A percentile compares a stretch with the other conserved stretches of the same genome.
phyloP scores from a whole-genome alignment of 2,888 invertebrate species.

The Habroteleia sp. region DNA sequence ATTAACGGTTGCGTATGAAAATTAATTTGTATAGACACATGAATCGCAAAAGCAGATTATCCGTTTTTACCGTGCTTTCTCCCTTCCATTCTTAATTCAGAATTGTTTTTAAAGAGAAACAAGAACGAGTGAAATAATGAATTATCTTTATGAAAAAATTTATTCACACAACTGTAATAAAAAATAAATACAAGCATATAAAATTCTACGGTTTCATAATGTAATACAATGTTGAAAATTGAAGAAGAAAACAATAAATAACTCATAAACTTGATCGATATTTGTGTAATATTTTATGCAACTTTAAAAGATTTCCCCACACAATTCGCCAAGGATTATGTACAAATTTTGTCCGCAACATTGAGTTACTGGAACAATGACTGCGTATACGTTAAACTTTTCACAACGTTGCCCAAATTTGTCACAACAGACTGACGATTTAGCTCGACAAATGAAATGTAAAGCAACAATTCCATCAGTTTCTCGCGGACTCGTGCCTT shows the following conservation, averaged over 20 bases:
- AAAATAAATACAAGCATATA: slow-evolving; percentile 62
- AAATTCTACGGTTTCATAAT: slow-evolving; percentile 58
- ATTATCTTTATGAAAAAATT: slow-evolving; percentile 57
- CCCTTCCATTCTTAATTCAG: no score
- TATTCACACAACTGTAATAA: slow-evolving; percentile 61
- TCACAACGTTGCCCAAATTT: slow-evolving; percentile 29
- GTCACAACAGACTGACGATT: slow-evolving; percentile 25
- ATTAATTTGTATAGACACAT: not conserved
- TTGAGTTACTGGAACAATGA: slow-evolving; percentile 49
- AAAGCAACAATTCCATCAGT: slow-evolving; percentile 40
- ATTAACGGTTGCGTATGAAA: not conserved
- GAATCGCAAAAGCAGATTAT: slow-evolving; percentile 1
- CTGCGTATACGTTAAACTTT: slow-evolving; percentile 33
- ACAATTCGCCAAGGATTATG: slow-evolving; percentile 40
- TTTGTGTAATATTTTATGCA: slow-evolving; percentile 61
- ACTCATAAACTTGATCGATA: slow-evolving; percentile 50
- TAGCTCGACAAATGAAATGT: slow-evolving; percentile 38
- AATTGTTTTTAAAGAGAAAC: slow-evolving; percentile 19
- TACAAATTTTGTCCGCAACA: slow-evolving; percentile 41
- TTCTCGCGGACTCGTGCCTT: slow-evolving; percentile 40
- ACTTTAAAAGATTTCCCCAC: slow-evolving; percentile 55
- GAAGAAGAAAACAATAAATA: slow-evolving; percentile 55
- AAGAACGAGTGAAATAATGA: slow-evolving; percentile 33
- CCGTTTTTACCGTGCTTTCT: not conserved
- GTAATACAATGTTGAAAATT: slow-evolving; percentile 56